Percentiles rank a stretch among this genome's conserved stretches.
phyloP scores from a whole-genome alignment of 2,888 invertebrate species.

The Euproctis similis region DNA sequence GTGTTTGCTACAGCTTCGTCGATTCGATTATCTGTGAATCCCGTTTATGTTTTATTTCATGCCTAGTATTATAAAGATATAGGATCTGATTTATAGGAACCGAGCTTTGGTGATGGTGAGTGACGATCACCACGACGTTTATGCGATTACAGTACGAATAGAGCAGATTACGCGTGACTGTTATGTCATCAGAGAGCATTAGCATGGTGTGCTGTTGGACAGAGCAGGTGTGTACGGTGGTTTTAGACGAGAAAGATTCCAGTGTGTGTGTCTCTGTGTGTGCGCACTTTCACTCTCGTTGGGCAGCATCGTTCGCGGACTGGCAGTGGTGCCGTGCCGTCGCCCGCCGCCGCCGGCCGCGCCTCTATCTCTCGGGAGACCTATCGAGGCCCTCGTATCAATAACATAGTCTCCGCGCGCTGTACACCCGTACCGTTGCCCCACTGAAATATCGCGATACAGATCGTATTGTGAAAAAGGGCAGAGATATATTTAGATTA shows the following conservation, averaged over 20 bases:
- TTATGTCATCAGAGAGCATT: constrained; percentile 35
- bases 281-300: constrained; percentile 70
- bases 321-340: constrained; percentile 61
- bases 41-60: no score
- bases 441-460: constrained; percentile 49
- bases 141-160: constrained; percentile 16
- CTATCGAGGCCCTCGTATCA: constrained; percentile 48
- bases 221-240: constrained; percentile 52
- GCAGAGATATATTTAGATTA: constrained; percentile 43
- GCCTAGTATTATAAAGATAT: no score
- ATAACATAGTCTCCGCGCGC: constrained; percentile 49
- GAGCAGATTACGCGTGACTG: constrained; percentile 32
- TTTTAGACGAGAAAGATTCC: constrained; percentile 40
- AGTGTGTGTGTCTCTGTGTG: constrained; percentile 46
- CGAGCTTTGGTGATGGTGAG: constrained; percentile 5
- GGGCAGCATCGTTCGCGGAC: constrained; percentile 37
- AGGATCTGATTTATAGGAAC: no score
- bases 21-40: no score
- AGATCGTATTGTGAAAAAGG: constrained; percentile 49
- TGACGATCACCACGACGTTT: constrained; percentile 4
- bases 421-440: constrained; percentile 44
- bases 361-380: constrained; percentile 33
- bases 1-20: no score
- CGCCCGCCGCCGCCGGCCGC: constrained; percentile 52
- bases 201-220: constrained; percentile 38